A percentile compares a stretch with the other conserved stretches of the same genome.
Conservation (phyloP, 2,888 invertebrate genomes). For the Philereme transversata region DNA sequence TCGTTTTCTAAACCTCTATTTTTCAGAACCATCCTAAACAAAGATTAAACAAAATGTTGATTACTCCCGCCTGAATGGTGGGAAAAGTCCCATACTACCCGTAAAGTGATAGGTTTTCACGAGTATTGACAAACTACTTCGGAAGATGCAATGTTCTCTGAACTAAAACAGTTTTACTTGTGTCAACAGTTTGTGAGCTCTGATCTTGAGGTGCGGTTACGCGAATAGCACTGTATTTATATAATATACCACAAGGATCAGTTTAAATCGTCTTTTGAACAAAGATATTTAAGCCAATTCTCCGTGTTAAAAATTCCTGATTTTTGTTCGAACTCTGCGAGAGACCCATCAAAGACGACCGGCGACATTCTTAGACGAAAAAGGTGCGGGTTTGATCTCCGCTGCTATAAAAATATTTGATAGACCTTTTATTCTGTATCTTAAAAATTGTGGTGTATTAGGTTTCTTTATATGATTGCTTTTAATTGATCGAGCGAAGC, state of each 20-base stretch:
- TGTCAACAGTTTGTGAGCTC: slow-evolving; percentile 51
- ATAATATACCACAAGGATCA: background rate
- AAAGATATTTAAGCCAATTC: no score
- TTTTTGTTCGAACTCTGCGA: no score
- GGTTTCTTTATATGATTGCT: no score
- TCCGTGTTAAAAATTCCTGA: no score
- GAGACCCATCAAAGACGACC: no score
- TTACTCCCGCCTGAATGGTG: slow-evolving; percentile 40
- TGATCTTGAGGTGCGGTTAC: slow-evolving; percentile 12
- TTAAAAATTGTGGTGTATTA: no score
- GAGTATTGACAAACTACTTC: slow-evolving; percentile 61
- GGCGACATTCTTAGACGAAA: no score
- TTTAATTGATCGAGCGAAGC: no score
- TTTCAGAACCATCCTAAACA: slow-evolving; percentile 14
- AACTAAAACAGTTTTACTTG: slow-evolving; percentile 59
- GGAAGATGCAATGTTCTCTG: slow-evolving; percentile 57
- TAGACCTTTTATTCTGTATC: no score
- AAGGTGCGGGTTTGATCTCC: no score
- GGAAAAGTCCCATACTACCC: slow-evolving; percentile 34
- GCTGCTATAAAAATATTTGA: no score
- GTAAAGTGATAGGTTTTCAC: slow-evolving; percentile 40
- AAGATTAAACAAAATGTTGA: slow-evolving; percentile 45
- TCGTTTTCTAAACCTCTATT: slow-evolving; percentile 1
- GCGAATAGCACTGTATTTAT: background rate
- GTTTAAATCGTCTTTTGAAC: no score